phyloP scores from a whole-genome alignment of 2,888 invertebrate species.

The Frankliniella intonsa region DNA sequence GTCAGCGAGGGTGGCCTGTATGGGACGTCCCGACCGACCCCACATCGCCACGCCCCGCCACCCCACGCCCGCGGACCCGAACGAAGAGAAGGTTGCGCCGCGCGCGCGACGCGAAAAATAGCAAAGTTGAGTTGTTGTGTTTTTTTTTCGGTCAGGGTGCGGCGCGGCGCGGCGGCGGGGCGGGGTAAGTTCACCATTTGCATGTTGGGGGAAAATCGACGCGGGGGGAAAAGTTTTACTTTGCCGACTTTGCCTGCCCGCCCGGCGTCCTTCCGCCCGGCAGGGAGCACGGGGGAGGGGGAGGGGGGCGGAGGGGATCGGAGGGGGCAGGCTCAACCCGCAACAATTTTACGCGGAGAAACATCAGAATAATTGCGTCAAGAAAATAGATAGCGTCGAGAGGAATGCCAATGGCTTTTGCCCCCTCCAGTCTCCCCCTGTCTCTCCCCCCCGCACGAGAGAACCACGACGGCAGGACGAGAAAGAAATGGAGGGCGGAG shows the following conservation, averaged over 20 bases:
- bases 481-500: not conserved
- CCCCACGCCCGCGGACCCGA: too few species aligned
- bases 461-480: not conserved
- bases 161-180: not conserved
- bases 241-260: not conserved
- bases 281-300: not conserved
- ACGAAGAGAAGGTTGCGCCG: not conserved
- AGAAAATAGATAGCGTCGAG: conserved; percentile 1
- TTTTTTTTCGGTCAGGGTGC: not conserved
- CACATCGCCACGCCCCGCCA: not conserved
- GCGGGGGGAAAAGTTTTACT: conserved; percentile 4
- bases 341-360: conserved; percentile 5
- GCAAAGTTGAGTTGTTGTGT: not conserved
- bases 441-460: not conserved
- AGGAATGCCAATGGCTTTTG: not conserved
- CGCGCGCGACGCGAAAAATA: conserved; percentile 11
- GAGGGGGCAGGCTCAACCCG: not conserved
- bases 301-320: not conserved
- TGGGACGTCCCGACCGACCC: too few species aligned
- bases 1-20: too few species aligned
- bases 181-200: conserved; percentile 18
- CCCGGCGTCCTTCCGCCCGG: not conserved
- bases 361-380: conserved; percentile 20
- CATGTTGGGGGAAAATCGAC: conserved; percentile 23
- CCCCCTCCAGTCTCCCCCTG: not conserved